Evolutionary conservation across 2,797 vertebrate genomes (phyloP), one percentile per base, ranked within the genome.

Genomic region (Ctenopoma multispine): DNA sequence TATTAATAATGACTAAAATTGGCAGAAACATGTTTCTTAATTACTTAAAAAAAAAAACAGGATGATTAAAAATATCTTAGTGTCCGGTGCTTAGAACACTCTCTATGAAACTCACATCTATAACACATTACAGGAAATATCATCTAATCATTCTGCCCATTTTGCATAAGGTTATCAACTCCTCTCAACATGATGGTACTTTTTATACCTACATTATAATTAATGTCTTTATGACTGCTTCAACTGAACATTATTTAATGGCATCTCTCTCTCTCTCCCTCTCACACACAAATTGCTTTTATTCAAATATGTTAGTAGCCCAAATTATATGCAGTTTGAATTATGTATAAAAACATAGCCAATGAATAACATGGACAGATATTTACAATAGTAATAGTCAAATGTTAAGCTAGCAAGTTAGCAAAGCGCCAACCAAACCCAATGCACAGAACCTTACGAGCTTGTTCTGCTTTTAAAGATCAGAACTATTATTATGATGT

Each of bases 91-190:
- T 50, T 6, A 5, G 43, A 24, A 27, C 5, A 20, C 18, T 56
- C 53, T 46, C 23, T 34, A 17, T 12, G 11, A 47, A 36, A 15
- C 23, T 36, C 4, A 41, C 14, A 36, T 21, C 20, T 15, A 17
- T 17, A 27, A 60, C 17, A 29, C 18, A 9, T 23, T 29, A 56
- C 21, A 63, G 41, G 3, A 65, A 57, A 18, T 34, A 6, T 47
- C 1, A 23, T 63, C 15, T 44, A 63, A 67, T 67, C 47, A 47
- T 24, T 50, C 7, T 29, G 14, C 7, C 21, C 27, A 8, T 46
- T 71, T 58, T 63, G 27, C 53, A 71, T 41, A 14, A 47, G 0
- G 7, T 43, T 51, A 65, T 72, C 44, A 34, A 23, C 12, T 46
- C 10, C 13, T 44, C 12, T 58, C 14, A 48, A 21, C 24, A 58